These are phyloP conservation scores for Ditula angustiorana DNA, from an alignment of 2,888 invertebrate genomes.

Conservation along the genomic window DNA sequence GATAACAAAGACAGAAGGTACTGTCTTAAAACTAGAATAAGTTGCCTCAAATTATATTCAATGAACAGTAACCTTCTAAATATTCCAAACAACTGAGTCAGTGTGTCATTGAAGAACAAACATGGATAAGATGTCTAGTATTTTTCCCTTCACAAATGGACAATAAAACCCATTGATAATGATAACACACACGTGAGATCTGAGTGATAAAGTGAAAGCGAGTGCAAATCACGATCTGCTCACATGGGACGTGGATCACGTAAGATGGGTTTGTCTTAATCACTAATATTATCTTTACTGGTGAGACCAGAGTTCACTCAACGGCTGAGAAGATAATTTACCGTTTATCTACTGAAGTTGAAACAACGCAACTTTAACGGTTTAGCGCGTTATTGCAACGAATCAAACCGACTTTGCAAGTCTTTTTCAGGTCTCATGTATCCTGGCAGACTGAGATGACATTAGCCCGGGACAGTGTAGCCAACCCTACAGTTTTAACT, in stretches of 20 bases:
- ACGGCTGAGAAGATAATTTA: no score
- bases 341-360: no score
- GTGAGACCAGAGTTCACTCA: no score
- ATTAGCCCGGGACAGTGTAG: no score
- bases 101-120: constrained; percentile 17
- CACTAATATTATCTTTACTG: no score
- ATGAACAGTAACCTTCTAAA: constrained; percentile 12
- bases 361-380: no score
- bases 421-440: no score
- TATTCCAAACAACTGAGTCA: constrained; percentile 17
- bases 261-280: neutral
- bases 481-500: no score
- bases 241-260: neutral
- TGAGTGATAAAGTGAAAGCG: constrained; percentile 1
- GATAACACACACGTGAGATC: no score
- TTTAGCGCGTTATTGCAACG: no score
- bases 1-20: neutral
- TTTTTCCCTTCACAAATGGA: constrained; percentile 8
- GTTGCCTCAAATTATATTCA: neutral
- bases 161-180: constrained; percentile 1
- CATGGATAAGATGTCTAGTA: constrained; percentile 27
- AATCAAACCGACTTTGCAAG: no score
- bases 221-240: constrained; percentile 9
- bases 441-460: no score
- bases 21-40: neutral